A percentile compares a stretch with the other conserved stretches of the same genome.
Conservation (phyloP, 2,113 vertebrate genomes). For the Podiceps cristatus region DNA sequence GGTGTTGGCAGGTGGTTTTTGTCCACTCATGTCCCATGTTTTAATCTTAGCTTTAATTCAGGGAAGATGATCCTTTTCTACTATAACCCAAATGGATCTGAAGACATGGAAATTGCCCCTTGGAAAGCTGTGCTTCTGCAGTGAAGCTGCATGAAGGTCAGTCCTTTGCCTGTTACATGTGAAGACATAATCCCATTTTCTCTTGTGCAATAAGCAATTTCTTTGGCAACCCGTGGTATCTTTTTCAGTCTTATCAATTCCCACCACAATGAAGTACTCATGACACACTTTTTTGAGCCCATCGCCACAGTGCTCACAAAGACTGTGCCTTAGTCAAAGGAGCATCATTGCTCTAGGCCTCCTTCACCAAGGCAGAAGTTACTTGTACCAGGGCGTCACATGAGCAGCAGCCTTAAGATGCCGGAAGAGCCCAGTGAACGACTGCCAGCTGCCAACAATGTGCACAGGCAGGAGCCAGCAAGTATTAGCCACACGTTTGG, state of each 20-base stretch:
- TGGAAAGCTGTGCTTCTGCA: not conserved
- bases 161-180: not conserved
- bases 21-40: not conserved
- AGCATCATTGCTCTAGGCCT: not conserved
- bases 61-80: not conserved
- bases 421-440: not conserved
- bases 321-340: not conserved
- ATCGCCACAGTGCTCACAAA: not conserved
- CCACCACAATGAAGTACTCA: fast-evolving
- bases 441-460: not conserved
- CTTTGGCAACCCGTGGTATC: not conserved
- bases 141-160: not conserved
- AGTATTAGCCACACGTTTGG: not conserved
- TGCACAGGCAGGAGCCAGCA: not conserved
- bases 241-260: not conserved
- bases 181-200: not conserved
- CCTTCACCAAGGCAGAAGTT: not conserved
- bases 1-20: not conserved
- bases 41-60: not conserved
- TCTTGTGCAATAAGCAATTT: not conserved
- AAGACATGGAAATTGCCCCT: not conserved
- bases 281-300: fast-evolving
- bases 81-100: not conserved
- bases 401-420: fast-evolving
- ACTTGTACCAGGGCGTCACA: no score